phyloP scores from a whole-genome alignment of 2,113 vertebrate genomes.

The Sander lucioperca region DNA sequence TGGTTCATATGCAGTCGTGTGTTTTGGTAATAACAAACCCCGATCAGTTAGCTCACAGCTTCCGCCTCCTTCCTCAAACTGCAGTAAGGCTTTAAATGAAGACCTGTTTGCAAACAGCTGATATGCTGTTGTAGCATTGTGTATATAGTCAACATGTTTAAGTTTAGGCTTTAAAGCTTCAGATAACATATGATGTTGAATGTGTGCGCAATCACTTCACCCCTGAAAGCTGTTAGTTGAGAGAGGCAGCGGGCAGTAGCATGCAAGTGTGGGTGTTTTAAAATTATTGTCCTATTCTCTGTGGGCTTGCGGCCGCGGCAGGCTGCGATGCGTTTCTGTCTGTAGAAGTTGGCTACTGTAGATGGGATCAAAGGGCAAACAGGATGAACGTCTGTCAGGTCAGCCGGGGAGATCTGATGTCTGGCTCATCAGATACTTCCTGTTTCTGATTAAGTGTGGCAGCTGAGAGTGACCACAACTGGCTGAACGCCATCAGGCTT shows the following conservation, averaged over 20 bases:
- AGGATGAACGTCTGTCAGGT: slow-evolving; percentile 58
- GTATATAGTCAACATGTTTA: slow-evolving; percentile 75
- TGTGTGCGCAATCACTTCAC: background rate
- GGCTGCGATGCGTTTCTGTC: slow-evolving; percentile 26
- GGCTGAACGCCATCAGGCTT: slow-evolving; percentile 51
- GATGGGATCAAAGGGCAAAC: slow-evolving; percentile 56
- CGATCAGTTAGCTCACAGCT: slow-evolving; percentile 56
- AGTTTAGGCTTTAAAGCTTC: slow-evolving; percentile 47
- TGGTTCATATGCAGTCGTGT: slow-evolving; percentile 47
- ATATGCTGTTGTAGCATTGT: slow-evolving; percentile 49
- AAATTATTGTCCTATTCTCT: slow-evolving; percentile 47
- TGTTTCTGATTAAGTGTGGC: slow-evolving; percentile 65
- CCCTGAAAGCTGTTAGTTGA: background rate
- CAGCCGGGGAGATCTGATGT: slow-evolving; percentile 58
- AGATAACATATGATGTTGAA: slow-evolving; percentile 36
- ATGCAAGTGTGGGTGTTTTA: slow-evolving; percentile 43
- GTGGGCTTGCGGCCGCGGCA: slow-evolving; percentile 21
- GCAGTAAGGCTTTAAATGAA: slow-evolving; percentile 61
- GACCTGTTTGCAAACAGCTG: slow-evolving; percentile 78
- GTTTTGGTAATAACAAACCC: slow-evolving; percentile 74
- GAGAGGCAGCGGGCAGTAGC: background rate
- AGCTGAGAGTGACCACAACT: slow-evolving; percentile 59
- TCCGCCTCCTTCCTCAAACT: slow-evolving; percentile 39
- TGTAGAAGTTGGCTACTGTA: slow-evolving; percentile 37
- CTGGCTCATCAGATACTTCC: slow-evolving; percentile 74